phyloP scores from a whole-genome alignment of 1,140 invertebrate genomes.

The Drosophila nikananu region DNA sequence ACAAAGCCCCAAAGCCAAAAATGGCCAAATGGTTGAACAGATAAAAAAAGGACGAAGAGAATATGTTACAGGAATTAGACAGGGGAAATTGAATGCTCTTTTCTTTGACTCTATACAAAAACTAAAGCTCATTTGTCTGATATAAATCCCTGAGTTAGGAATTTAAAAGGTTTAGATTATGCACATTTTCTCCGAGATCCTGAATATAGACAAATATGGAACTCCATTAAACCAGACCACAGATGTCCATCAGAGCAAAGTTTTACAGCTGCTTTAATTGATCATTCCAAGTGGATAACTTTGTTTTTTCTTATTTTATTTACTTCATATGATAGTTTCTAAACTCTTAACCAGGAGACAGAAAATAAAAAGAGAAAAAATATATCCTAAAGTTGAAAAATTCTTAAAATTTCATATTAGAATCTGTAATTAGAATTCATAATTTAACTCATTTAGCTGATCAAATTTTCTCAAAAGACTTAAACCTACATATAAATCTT shows the following conservation, averaged over 20 bases:
- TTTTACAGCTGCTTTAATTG: not conserved
- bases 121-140: not conserved
- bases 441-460: not conserved
- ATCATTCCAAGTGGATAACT: not conserved
- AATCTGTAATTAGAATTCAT: no score
- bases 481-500: not conserved
- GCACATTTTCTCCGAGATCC: no score
- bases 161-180: not conserved
- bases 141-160: not conserved
- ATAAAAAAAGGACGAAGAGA: constrained; percentile 1
- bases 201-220: not conserved
- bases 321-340: not conserved
- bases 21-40: constrained; percentile 1
- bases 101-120: not conserved
- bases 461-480: not conserved
- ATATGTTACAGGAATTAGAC: not conserved
- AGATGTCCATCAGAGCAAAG: not conserved
- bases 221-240: not conserved
- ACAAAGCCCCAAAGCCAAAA: constrained; percentile 23
- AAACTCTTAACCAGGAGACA: not conserved
- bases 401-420: no score
- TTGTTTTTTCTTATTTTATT: not conserved
- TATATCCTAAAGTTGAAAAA: no score
- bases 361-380: not conserved
- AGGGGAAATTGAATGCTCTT: not conserved